A percentile compares a stretch with the other conserved stretches of the same genome.
phyloP scores from a whole-genome alignment of 2,113 vertebrate species.

The Xenopus laevis region DNA sequence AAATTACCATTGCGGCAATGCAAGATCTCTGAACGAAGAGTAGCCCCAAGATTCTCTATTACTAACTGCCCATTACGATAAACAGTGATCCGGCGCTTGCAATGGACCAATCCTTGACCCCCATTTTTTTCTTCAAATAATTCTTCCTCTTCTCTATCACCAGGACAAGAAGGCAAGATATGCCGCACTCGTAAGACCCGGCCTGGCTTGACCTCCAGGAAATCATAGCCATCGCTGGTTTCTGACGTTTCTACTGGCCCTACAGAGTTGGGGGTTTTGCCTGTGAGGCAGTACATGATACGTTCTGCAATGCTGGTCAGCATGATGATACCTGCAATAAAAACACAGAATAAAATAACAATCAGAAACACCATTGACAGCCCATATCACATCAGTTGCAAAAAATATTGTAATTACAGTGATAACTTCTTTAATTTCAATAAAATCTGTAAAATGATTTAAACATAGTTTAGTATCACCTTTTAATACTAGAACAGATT shows the following conservation, averaged over 20 bases:
- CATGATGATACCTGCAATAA: constrained; percentile 68
- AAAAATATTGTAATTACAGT: too few relatives aligned
- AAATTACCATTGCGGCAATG: constrained; percentile 66
- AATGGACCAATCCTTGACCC: constrained; percentile 64
- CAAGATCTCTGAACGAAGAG: constrained; percentile 65
- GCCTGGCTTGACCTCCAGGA: constrained; percentile 92
- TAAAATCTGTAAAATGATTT: too few relatives aligned
- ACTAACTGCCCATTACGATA: constrained; percentile 87
- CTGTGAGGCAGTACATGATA: constrained; percentile 85
- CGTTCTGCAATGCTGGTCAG: constrained; percentile 80
- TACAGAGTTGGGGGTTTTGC: constrained; percentile 74
- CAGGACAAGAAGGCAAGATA: constrained; percentile 54
- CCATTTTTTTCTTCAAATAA: constrained; percentile 48
- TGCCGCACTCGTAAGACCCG: constrained; percentile 82
- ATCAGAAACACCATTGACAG: background rate
- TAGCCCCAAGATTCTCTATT: constrained; percentile 83
- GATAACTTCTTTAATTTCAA: too few relatives aligned
- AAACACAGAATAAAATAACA: background rate
- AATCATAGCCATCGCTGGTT: constrained; percentile 80
- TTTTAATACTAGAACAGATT: too few relatives aligned
- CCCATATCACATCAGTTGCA: background rate
- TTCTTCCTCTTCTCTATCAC: constrained; percentile 22
- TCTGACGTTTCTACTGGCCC: constrained; percentile 77
- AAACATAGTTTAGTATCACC: too few relatives aligned
- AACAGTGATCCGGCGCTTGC: constrained; percentile 84